Conservation (phyloP, 2,113 vertebrate genomes). For the Raja brachyura region DNA sequence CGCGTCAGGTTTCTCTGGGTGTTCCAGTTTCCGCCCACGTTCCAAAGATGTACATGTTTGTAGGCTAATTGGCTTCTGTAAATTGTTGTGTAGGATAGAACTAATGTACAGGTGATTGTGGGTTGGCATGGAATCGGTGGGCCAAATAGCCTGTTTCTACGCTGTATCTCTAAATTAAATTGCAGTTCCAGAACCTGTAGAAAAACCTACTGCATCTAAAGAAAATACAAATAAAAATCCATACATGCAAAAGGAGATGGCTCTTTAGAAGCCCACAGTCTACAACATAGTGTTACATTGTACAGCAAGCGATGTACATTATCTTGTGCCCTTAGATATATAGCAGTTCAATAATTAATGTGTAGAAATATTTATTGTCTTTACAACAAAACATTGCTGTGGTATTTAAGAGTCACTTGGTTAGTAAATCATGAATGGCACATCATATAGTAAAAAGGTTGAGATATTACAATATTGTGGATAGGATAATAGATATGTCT, state of each 20-base stretch:
- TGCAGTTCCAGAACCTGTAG: neutral
- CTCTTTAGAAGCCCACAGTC: neutral
- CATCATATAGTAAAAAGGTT: neutral
- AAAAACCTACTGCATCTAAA: neutral
- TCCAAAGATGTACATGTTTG: no score
- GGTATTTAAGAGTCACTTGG: neutral
- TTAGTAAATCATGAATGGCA: conserved; percentile 16
- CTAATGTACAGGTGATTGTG: no score
- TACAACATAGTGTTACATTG: neutral
- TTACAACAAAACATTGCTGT: neutral
- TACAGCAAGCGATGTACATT: neutral
- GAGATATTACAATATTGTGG: neutral
- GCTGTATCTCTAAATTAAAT: no score
- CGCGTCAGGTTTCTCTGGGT: no score
- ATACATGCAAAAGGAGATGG: neutral
- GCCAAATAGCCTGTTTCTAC: no score
- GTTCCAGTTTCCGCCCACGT: no score
- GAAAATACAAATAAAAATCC: neutral
- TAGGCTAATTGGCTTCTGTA: no score
- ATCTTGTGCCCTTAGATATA: neutral
- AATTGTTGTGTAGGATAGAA: no score
- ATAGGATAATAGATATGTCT: conserved; percentile 15
- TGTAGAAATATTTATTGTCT: neutral
- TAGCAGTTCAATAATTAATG: conserved; percentile 7
- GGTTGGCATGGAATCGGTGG: no score